Base-by-base conservation (phyloP, 2,113 vertebrate genomes). In the Electrona antarctica region DNA sequence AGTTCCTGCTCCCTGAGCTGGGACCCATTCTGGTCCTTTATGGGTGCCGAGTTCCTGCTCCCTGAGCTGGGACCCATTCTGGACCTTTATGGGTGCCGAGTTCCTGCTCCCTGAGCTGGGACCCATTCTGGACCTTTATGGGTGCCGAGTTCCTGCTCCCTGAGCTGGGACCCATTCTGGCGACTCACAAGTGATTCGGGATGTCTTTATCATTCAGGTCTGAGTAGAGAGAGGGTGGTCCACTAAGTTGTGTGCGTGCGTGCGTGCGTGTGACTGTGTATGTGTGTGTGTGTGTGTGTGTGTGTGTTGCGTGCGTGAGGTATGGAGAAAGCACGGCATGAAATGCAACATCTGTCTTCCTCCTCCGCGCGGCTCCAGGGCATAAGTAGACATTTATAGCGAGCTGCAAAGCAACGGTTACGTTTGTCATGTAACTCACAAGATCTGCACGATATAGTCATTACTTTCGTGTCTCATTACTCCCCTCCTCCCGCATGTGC, bases 301-400 rank as follows among this genome's bases (percentile, higher is more conserved):
- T 57, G 54, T 64, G 28, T 72, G 76, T 71, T 63, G 66, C 55
- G 7, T 48, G 66, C 13, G 58, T 51, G 72, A 74, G 64, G 69
- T 68, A 74, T 69, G 75, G 79, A 78, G 69, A 83, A 86, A 89
- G 85, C 79, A 80, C 81, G 81, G 77, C 79, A 80, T 86, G 83
- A 87, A 89, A 89, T 80, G 83, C 89, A 89, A 85, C 88, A 90
- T 92, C 88, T 90, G 89, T 92, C 88, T 91, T 72, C 77, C 69
- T 77, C 75, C 2, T 6, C 74, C 69, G 73, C 59, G n/a, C 87
- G 69, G 85, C 89, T 90, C 29, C 56, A 21, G 86, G 88, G 81
- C 79, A 83, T 76, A 75, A 79, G 69, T 78, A 91, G 86, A 84
- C 87, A 81, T 91, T 91, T 91, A 88, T 86, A 85, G 74, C 85